Conservation (phyloP, 2,888 invertebrate species). For the Diogma glabrata region DNA sequence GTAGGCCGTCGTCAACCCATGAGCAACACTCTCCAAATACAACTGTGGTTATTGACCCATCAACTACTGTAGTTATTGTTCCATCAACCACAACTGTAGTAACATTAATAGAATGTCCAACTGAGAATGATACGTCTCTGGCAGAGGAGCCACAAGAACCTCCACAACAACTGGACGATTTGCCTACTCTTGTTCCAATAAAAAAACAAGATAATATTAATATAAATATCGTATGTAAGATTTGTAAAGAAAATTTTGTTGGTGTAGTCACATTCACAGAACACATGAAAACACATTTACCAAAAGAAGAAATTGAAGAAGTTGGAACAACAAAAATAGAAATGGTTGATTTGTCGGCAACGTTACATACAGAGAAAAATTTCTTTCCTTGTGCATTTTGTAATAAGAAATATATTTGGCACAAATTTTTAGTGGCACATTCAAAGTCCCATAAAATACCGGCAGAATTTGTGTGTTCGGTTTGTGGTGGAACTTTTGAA, state of each 20-base stretch:
- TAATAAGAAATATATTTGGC: conserved; percentile 6
- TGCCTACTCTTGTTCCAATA: no score
- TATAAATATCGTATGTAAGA: conserved; percentile 3
- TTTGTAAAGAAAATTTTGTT: conserved; percentile 7
- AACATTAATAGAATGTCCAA: background rate
- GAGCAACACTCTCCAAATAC: background rate
- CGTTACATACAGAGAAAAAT: background rate
- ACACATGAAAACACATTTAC: conserved; percentile 5
- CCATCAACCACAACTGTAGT: background rate
- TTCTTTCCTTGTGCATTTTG: conserved; percentile 2
- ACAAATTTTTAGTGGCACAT: background rate
- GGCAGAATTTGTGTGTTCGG: background rate
- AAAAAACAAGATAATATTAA: conserved; percentile 5
- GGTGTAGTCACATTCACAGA: background rate
- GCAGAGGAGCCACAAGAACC: background rate
- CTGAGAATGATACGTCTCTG: no score
- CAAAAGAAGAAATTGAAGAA: conserved; percentile 2
- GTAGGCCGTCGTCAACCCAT: background rate
- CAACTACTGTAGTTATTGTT: background rate
- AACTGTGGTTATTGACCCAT: background rate
- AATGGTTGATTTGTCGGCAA: conserved; percentile 5
- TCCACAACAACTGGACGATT: background rate
- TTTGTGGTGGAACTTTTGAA: conserved; percentile 3
- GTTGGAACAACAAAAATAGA: background rate
- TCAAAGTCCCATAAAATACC: conserved; percentile 3